Conservation (phyloP, 2,888 invertebrate genomes). For the Andrena marginata region DNA sequence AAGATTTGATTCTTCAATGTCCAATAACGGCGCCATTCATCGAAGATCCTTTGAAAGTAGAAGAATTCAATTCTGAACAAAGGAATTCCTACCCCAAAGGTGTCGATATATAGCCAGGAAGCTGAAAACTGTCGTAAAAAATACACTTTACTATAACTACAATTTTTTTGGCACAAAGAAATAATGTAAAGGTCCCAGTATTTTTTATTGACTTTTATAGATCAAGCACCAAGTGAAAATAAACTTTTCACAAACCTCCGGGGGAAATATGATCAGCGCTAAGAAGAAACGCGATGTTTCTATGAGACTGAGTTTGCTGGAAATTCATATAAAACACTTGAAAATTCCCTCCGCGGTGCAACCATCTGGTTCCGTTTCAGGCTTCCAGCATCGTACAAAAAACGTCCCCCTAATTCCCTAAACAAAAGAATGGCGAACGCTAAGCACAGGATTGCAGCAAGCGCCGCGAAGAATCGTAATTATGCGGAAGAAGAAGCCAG, state of each 20-base stretch:
- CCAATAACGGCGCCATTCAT: not conserved
- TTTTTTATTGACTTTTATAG: not conserved
- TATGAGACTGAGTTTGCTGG: not conserved
- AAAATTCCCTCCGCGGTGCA: not conserved
- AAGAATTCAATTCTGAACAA: not conserved
- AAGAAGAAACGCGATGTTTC: not conserved
- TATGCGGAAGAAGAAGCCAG: not conserved
- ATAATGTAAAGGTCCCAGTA: not conserved
- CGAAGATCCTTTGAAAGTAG: not conserved
- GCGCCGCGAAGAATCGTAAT: slow-evolving; percentile 24
- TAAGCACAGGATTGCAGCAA: slow-evolving; percentile 3
- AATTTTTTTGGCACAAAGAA: not conserved
- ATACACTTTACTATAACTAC: no score
- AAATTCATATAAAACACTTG: not conserved
- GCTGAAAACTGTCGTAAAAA: not conserved
- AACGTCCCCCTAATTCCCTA: not conserved
- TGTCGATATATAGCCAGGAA: not conserved
- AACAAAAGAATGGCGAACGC: slow-evolving; percentile 15
- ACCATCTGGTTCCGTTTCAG: no score
- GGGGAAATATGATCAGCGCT: not conserved
- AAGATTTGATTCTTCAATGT: not conserved
- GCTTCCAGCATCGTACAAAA: not conserved
- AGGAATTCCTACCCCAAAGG: not conserved
- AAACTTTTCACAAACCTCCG: not conserved
- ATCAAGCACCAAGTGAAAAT: not conserved